A percentile compares a stretch with the other conserved stretches of the same genome.
phyloP scores from a whole-genome alignment of 64 coral and sea anemone genomes.

The Astreopora myriophthalma region DNA sequence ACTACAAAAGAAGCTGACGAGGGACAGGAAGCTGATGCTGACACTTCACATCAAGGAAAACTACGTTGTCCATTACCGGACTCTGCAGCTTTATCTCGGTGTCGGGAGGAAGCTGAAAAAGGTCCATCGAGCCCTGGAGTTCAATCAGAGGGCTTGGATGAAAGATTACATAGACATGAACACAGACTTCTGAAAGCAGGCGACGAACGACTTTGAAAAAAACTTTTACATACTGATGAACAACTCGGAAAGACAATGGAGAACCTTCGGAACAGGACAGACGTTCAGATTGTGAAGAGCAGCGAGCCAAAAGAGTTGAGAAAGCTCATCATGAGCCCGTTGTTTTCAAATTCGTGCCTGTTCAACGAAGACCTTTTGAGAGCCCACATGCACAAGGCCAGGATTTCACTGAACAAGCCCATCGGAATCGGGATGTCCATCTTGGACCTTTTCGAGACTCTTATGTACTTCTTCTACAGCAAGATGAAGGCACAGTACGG shows the following conservation, averaged over 20 bases:
- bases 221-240: neutral
- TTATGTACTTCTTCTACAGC: neutral
- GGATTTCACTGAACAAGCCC: neutral
- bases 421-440: neutral
- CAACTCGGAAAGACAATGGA: neutral
- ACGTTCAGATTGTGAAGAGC: neutral
- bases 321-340: neutral
- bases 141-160: neutral
- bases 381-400: neutral
- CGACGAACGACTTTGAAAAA: slow-evolving; percentile 11
- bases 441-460: neutral
- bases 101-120: neutral
- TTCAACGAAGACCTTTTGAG: neutral
- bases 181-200: neutral
- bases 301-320: neutral
- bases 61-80: neutral
- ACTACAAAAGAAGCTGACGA: neutral
- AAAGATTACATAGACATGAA: neutral
- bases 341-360: neutral
- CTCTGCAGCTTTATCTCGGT: neutral
- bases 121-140: neutral
- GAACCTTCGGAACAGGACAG: neutral
- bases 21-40: neutral
- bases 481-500: neutral
- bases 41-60: neutral